A percentile compares a stretch with the other conserved stretches of the same genome.
phyloP scores from a whole-genome alignment of 1,140 invertebrate species.

The Sinonovacula constricta region DNA sequence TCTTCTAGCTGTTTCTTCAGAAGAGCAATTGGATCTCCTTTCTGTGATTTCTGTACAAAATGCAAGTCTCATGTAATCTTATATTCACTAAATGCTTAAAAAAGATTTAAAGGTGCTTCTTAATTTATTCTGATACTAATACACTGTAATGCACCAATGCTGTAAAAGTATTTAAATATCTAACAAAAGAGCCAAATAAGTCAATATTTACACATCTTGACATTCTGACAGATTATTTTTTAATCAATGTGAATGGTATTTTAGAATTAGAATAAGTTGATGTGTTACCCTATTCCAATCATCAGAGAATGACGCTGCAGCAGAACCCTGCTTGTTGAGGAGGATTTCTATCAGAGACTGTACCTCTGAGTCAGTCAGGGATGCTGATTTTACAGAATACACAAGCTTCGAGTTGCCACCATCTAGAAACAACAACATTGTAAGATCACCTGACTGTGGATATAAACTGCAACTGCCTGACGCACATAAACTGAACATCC shows the following conservation, averaged over 20 bases:
- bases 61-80: slow-evolving; percentile 4
- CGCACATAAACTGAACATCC: too few species aligned
- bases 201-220: too few species aligned
- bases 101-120: too few species aligned
- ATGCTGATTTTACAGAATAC: slow-evolving; percentile 86
- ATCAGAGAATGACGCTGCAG: slow-evolving; percentile 21
- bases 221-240: too few species aligned
- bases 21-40: slow-evolving; percentile 89
- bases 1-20: slow-evolving; percentile 88
- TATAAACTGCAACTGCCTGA: too few species aligned
- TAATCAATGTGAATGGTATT: too few species aligned
- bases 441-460: too few species aligned
- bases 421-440: slow-evolving; percentile 24
- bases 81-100: background rate
- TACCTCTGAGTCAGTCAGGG: slow-evolving; percentile 90
- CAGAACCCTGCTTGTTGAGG: slow-evolving; percentile 88
- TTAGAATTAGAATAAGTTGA: too few species aligned
- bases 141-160: too few species aligned
- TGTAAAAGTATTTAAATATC: too few species aligned
- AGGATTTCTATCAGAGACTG: slow-evolving; percentile 92
- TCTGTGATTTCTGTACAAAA: slow-evolving; percentile 82
- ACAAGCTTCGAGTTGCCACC: slow-evolving; percentile 81
- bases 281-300: slow-evolving; percentile 88
- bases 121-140: too few species aligned
- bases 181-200: too few species aligned